Percentiles rank a stretch among this genome's conserved stretches.
These are phyloP conservation scores for Catocala nupta DNA, from an alignment of 2,888 invertebrate genomes.

Conservation along the genomic window DNA sequence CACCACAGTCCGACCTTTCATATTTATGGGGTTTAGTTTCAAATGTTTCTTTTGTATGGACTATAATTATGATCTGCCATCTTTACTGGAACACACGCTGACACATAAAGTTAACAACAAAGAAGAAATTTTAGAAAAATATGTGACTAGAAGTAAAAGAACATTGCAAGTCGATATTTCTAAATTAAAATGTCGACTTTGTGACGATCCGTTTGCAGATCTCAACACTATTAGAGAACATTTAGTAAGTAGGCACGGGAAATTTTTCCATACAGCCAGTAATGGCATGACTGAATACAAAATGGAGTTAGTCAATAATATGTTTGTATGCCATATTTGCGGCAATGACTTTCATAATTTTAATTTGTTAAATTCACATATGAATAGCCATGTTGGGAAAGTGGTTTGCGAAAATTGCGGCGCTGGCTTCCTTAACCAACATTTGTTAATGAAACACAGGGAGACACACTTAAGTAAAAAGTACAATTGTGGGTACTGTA, in stretches of 20 bases:
- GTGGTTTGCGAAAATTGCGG: conserved; percentile 73
- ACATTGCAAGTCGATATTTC: conserved; percentile 68
- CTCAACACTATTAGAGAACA: conserved; percentile 58
- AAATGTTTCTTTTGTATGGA: conserved; percentile 71
- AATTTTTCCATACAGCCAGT: conserved; percentile 53
- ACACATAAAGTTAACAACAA: conserved; percentile 51
- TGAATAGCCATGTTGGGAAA: conserved; percentile 68
- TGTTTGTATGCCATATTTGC: conserved; percentile 65
- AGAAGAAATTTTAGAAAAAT: conserved; percentile 55
- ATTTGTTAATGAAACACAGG: conserved; percentile 62
- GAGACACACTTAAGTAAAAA: conserved; percentile 58
- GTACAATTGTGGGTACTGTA: conserved; percentile 69
- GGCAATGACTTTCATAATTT: conserved; percentile 59
- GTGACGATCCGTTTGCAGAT: conserved; percentile 48
- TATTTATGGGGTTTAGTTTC: conserved; percentile 68
- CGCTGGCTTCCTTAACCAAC: conserved; percentile 64
- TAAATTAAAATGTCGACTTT: conserved; percentile 62
- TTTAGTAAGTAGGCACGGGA: conserved; percentile 55
- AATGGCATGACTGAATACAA: conserved; percentile 72
- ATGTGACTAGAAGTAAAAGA: conserved; percentile 62
- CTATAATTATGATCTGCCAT: conserved; percentile 57
- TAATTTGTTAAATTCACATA: conserved; percentile 61
- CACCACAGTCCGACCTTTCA: conserved; percentile 70
- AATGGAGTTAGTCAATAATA: conserved; percentile 56
- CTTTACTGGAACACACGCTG: conserved; percentile 60